phyloP scores from a whole-genome alignment of 2,113 vertebrate species.

The Rhegmatorhina hoffmannsi region DNA sequence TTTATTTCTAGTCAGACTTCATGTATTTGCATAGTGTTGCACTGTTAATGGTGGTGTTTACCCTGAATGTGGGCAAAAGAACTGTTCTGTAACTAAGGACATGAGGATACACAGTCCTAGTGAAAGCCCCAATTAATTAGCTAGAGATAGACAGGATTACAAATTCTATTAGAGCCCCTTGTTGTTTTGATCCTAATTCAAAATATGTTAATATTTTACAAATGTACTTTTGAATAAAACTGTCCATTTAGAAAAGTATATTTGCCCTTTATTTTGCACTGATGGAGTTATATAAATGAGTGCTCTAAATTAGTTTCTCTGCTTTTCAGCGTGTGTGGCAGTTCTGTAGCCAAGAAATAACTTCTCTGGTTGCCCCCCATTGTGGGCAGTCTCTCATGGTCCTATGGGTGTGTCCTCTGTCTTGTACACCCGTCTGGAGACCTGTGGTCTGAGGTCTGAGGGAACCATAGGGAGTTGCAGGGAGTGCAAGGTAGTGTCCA shows the following conservation, averaged over 20 bases:
- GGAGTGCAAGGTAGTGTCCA: not conserved
- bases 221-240: not conserved
- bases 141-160: not conserved
- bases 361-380: not conserved
- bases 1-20: not conserved
- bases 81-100: not conserved
- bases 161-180: not conserved
- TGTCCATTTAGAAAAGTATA: not conserved
- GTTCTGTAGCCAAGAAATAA: not conserved
- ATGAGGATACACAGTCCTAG: not conserved
- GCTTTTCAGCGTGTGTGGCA: not conserved
- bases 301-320: not conserved
- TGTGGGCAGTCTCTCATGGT: not conserved
- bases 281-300: not conserved
- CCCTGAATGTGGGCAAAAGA: not conserved
- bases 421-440: not conserved
- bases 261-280: not conserved
- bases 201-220: not conserved
- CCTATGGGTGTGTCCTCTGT: not conserved
- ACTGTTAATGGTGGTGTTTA: not conserved
- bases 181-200: not conserved
- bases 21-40: not conserved
- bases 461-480: not conserved
- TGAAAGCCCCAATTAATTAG: not conserved
- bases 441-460: not conserved